Evolutionary conservation across 2,797 vertebrate species (phyloP), one percentile per base, ranked within the genome.

Genomic region (Malurus leucopterus): DNA sequence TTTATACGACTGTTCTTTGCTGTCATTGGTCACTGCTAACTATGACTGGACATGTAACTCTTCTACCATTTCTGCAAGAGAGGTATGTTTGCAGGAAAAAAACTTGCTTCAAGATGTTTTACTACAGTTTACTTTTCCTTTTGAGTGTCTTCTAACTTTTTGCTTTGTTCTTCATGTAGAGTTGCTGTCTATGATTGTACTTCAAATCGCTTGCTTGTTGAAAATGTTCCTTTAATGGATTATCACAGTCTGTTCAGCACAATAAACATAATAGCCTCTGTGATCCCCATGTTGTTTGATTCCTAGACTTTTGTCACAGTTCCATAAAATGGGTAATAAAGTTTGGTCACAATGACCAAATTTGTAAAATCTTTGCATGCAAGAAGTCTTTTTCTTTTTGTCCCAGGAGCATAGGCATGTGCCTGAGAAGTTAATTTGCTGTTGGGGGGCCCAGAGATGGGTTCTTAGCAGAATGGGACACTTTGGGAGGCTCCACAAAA

Each of bases 211-310:
- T 98, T 98, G 98, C 98, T 98, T 98, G 96, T 98, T 98, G 97
- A 96, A 97, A 97, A 96, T 97, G 96, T 97, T 98, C 96, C 97
- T 97, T 97, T 97, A 97, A 97, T 98, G 98, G 97, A 97, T 98
- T 98, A 98, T 98, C 97, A 98, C 98, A 97, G 97, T 98, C 96
- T 99, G 98, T 98, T 98, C 98, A 98, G 97, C 98, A 98, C 98
- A 99, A 98, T 99, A 99, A 99, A 99, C 97, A 97, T 97, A 96
- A 98, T 98, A 98, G 96, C 97, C 97, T 98, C 97, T 98, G 97
- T 97, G 97, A 97, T 95, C 94, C 97, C 95, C 96, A 92, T 92
- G 96, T 96, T 96, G 95, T 96, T 96, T 94, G 93, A 95, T 96
- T 96, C 93, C 93, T 96, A 89, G 93, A 92, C 82, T 97, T 96